Evolutionary conservation across 2,888 invertebrate species (phyloP).

Genomic region (Muschampia plurimacula): DNA sequence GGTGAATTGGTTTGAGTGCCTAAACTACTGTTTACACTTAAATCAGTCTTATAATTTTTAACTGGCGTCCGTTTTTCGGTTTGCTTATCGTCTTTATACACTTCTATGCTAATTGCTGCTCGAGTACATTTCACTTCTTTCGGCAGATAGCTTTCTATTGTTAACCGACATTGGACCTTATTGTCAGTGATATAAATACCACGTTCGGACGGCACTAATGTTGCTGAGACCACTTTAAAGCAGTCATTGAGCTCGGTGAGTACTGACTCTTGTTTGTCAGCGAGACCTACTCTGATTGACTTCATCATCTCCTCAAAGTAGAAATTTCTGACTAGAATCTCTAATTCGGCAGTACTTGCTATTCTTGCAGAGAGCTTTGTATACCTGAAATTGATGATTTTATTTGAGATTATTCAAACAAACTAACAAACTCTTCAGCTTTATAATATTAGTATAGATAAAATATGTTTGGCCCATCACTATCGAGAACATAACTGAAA

Average conservation of each 20-base stretch:
- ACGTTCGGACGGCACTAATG: slow-evolving; percentile 84
- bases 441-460: too few species aligned
- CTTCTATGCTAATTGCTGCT: slow-evolving; percentile 88
- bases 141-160: slow-evolving; percentile 81
- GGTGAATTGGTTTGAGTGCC: slow-evolving; percentile 65
- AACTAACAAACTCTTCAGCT: too few species aligned
- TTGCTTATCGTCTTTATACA: slow-evolving; percentile 71
- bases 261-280: slow-evolving; percentile 74
- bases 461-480: too few species aligned
- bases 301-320: slow-evolving; percentile 94
- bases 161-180: slow-evolving; percentile 72
- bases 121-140: slow-evolving; percentile 88
- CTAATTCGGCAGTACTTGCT: slow-evolving; percentile 90
- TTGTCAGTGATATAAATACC: slow-evolving; percentile 77
- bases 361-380: slow-evolving; percentile 92
- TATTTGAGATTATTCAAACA: neutral
- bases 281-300: slow-evolving; percentile 83
- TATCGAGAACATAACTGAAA: too few species aligned
- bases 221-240: slow-evolving; percentile 83
- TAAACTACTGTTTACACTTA: slow-evolving; percentile 71
- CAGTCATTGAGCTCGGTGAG: slow-evolving; percentile 84
- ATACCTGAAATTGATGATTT: slow-evolving; percentile 79
- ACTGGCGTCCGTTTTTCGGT: slow-evolving; percentile 65
- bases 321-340: slow-evolving; percentile 89
- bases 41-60: slow-evolving; percentile 81